A percentile compares a stretch with the other conserved stretches of the same genome.
phyloP scores from a whole-genome alignment of 2,113 vertebrate genomes.

The Antechinus stuartii region DNA sequence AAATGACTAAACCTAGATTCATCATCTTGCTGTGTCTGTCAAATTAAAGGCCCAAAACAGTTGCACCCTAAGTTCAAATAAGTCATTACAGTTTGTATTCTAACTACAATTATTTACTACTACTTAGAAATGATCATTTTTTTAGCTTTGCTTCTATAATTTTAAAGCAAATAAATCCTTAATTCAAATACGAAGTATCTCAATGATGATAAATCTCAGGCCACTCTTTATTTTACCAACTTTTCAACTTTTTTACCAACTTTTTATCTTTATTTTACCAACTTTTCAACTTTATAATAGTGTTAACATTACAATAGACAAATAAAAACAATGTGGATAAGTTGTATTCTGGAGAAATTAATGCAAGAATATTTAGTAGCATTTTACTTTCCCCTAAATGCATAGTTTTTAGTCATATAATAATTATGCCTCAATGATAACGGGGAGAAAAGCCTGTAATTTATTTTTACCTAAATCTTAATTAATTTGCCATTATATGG shows the following conservation, averaged over 20 bases:
- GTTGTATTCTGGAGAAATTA: constrained; percentile 43
- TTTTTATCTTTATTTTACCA: background rate
- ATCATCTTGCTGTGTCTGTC: too few species aligned
- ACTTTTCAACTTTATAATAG: constrained; percentile 29
- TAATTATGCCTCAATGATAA: constrained; percentile 62
- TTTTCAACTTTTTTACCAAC: constrained; percentile 49
- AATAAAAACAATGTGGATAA: constrained; percentile 20
- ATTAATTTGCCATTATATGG: constrained; percentile 63
- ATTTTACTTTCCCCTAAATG: constrained; percentile 59
- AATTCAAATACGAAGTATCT: background rate
- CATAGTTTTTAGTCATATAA: constrained; percentile 49
- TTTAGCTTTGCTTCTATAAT: background rate
- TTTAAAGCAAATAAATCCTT: background rate
- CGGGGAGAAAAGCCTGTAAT: constrained; percentile 25
- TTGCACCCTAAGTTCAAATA: background rate
- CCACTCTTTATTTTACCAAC: background rate
- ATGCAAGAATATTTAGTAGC: constrained; percentile 28
- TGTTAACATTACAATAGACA: background rate
- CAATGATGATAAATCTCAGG: background rate
- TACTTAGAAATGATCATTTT: background rate
- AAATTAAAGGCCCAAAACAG: too few species aligned
- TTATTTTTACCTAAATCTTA: constrained; percentile 59
- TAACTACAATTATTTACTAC: background rate
- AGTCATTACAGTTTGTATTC: background rate
- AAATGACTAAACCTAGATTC: too few species aligned